Percentiles rank a stretch among this genome's conserved stretches.
These are phyloP conservation scores for Bungarus multicinctus DNA, from an alignment of 2,113 vertebrate genomes.

Conservation along the genomic window DNA sequence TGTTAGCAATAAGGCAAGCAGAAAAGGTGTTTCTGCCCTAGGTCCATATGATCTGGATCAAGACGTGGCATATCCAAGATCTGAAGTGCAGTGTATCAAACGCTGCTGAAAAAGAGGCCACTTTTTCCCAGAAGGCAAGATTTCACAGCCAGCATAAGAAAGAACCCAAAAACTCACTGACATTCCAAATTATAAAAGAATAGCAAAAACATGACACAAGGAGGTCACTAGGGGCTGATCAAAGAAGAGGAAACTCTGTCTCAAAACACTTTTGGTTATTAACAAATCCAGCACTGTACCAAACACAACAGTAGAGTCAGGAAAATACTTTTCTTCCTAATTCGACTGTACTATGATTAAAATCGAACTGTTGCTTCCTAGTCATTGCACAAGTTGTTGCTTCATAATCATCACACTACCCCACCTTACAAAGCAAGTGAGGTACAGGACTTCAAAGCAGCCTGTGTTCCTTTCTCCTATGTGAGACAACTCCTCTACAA, in stretches of 20 bases:
- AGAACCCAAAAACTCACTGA: neutral
- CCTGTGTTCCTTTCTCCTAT: neutral
- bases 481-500: neutral
- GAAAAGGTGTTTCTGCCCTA: neutral
- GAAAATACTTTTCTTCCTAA: neutral
- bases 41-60: neutral
- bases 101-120: neutral
- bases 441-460: neutral
- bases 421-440: neutral
- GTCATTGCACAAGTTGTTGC: neutral
- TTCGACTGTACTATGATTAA: neutral
- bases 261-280: neutral
- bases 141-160: neutral
- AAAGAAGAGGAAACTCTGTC: neutral
- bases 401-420: neutral
- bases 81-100: neutral
- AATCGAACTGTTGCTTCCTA: fast-evolving
- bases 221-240: neutral
- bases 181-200: neutral
- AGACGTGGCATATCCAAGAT: neutral
- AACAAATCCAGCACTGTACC: neutral
- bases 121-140: neutral
- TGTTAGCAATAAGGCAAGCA: neutral
- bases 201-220: neutral
- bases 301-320: neutral